Conservation (phyloP, 2,888 invertebrate genomes). For the Eupithecia pulchellata region DNA sequence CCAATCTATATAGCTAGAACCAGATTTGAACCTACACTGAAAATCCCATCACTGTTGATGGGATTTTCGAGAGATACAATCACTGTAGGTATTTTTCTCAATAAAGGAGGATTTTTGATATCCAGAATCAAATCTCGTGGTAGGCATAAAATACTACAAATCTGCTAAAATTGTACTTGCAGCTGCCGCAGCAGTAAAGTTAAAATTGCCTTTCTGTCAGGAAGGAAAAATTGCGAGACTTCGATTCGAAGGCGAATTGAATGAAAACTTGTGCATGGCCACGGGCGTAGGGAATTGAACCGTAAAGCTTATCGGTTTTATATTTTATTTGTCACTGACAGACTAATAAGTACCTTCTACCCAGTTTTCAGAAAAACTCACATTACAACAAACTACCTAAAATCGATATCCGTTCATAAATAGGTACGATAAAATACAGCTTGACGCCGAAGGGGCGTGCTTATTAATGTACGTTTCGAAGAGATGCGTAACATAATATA, state of each 20-base stretch:
- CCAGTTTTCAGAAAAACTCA: background rate
- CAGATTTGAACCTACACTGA: background rate
- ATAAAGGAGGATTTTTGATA: background rate
- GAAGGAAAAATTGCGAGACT: background rate
- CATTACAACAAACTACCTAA: background rate
- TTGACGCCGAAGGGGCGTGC: background rate
- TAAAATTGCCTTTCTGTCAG: background rate
- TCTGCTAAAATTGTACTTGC: background rate
- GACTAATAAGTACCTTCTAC: background rate
- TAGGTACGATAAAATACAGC: background rate
- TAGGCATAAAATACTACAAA: background rate
- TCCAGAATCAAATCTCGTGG: background rate
- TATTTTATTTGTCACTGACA: background rate
- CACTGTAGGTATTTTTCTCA: background rate
- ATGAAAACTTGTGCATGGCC: background rate
- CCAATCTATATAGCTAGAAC: background rate
- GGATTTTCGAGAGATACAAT: background rate
- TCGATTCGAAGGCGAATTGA: background rate
- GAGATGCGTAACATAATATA: too few species aligned
- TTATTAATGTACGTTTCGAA: background rate
- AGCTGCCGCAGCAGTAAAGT: background rate
- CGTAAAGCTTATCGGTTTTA: background rate
- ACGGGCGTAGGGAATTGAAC: background rate
- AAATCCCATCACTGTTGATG: too few species aligned
- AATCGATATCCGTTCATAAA: background rate